phyloP scores from a whole-genome alignment of 2,113 vertebrate genomes.

The Triplophysa dalaica region DNA sequence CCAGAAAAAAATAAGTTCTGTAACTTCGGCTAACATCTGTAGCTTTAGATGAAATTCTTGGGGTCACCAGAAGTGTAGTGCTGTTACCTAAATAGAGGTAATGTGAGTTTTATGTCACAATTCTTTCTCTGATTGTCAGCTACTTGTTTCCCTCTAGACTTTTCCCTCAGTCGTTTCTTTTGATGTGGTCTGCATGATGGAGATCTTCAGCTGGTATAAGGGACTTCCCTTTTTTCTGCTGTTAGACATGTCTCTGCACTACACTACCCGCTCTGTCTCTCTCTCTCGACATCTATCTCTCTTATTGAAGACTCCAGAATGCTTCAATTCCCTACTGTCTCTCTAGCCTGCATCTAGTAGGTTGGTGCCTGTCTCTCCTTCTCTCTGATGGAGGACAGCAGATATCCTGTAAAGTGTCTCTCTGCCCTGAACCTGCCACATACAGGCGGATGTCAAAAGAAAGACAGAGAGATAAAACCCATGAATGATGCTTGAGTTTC shows the following conservation, averaged over 20 bases:
- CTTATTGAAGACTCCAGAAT: conserved; percentile 21
- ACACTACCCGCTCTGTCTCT: conserved; percentile 44
- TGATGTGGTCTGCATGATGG: conserved; percentile 32
- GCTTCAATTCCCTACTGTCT: conserved; percentile 38
- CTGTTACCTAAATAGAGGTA: conserved; percentile 5
- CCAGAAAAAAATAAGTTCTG: background rate
- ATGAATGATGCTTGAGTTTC: conserved; percentile 75
- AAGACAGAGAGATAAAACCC: conserved; percentile 70
- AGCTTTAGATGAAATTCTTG: conserved; percentile 5
- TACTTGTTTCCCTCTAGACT: background rate
- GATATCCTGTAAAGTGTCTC: conserved; percentile 67
- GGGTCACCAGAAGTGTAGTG: background rate
- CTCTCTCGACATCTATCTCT: conserved; percentile 36
- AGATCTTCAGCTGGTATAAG: conserved; percentile 44
- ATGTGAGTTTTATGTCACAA: background rate
- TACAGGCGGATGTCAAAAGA: conserved; percentile 72
- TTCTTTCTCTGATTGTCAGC: background rate
- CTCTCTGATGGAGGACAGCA: conserved; percentile 63
- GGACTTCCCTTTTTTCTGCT: conserved; percentile 58
- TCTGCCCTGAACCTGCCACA: conserved; percentile 63
- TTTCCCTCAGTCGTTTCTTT: conserved; percentile 13
- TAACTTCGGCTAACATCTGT: background rate
- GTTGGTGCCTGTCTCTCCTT: conserved; percentile 32
- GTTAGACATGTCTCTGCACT: conserved; percentile 39
- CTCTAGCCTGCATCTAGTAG: conserved; percentile 43